Evolutionary conservation across 2,888 invertebrate species (phyloP), one percentile per base, ranked within the genome.

Genomic region (Synanthedon tipuliformis): DNA sequence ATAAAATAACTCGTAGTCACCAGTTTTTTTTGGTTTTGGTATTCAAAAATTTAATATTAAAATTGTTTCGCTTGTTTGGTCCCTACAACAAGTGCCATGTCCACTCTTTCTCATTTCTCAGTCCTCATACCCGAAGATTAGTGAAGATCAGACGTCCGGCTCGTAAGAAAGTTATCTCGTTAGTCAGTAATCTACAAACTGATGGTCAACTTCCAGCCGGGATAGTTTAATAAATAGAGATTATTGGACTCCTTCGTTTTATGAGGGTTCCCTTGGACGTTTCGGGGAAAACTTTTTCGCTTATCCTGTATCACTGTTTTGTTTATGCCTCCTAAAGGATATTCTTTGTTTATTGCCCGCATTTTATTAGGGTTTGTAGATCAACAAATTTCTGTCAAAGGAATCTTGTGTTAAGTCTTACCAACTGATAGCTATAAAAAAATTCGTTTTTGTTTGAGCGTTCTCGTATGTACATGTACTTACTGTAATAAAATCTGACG

Each of bases 81-180:
- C 34, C 34, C 34, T 34, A 3, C 34, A 34, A 34, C 10, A 34
- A 34, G 34, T 34, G 1, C 45, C 45, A 45, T 2, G 2, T 45
- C 45, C n/a, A 45, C 8, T 12, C n/a, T 45, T 45, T 45, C 45
- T 15, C 49, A 49, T 18, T 12, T 18, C 49, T 12, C 49, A 16
- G 49, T 16, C 16, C 49, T 11, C 49, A 49, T 45, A 49, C 49
- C 49, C 49, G 18, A 16, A 49, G 49, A 49, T 49, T 49, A 49
- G 18, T 18, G 18, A 16, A 49, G 49, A 49, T 49, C 49, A 16
- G 18, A 13, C 49, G 49, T 49, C 49, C 49, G 49, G 49, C 49
- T 49, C 49, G 49, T 49, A 73, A 74, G 73, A 81, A 82, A 82
- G 71, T 83, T 83, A 80, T 78, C 82, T 83, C 75, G 75, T 83